Evolutionary conservation across 2,797 vertebrate species (phyloP).

Genomic region (Cacajao melanocephalus): DNA sequence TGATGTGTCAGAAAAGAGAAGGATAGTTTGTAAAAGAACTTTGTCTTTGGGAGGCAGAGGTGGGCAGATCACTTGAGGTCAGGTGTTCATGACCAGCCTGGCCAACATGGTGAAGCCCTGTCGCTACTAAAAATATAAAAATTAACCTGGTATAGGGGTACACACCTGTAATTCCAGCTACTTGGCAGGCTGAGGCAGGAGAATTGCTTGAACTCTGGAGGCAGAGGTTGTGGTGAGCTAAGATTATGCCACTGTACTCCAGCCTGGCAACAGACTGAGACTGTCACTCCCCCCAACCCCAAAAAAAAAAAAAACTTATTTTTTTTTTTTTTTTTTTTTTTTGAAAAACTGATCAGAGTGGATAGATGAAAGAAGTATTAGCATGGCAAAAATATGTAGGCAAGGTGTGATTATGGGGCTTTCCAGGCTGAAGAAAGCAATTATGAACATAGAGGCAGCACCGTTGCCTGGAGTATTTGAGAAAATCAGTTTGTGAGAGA

Average conservation of each 20-base stretch:
- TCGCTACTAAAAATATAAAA: too few relatives aligned
- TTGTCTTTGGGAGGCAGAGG: neutral
- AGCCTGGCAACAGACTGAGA: neutral
- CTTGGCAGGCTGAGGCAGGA: neutral
- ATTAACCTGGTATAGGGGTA: too few relatives aligned
- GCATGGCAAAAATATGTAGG: neutral
- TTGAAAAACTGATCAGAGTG: neutral
- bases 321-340: neutral
- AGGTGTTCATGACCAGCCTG: neutral
- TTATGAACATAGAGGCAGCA: neutral
- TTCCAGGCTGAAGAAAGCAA: neutral
- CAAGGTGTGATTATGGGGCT: neutral
- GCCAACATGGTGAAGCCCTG: neutral
- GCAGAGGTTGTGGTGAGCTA: neutral
- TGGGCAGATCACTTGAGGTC: neutral
- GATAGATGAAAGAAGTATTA: neutral
- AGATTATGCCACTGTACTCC: neutral
- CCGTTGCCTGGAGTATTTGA: neutral
- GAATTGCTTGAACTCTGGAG: neutral
- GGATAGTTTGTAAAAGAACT: neutral
- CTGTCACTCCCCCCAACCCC: too few relatives aligned
- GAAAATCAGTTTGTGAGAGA: neutral
- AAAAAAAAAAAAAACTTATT: neutral
- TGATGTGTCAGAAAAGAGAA: neutral
- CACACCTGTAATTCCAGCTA: neutral